phyloP scores from a whole-genome alignment of 2,797 vertebrate genomes.

The Setipinna tenuifilis region DNA sequence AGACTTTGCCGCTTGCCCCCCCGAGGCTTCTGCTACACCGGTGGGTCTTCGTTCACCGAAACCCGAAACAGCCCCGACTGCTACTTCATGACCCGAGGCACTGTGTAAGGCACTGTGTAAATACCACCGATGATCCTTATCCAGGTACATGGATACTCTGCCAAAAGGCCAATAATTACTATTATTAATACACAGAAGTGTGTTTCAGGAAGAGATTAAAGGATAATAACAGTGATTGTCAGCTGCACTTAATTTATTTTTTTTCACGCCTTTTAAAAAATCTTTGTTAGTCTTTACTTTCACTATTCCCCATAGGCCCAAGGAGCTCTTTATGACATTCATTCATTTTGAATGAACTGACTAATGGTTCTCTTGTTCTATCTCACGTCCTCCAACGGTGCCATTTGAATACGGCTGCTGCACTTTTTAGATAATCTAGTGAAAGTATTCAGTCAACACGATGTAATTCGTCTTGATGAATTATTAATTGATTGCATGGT shows the following conservation, averaged over 20 bases:
- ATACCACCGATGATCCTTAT: background rate
- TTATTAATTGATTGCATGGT: background rate
- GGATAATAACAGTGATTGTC: no score
- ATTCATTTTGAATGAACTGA: background rate
- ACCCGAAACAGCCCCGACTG: background rate
- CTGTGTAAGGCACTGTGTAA: background rate
- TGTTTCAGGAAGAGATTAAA: no score
- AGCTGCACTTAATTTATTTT: no score
- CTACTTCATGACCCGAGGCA: background rate
- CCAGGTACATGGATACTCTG: background rate
- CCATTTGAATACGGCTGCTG: background rate
- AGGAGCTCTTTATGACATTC: no score
- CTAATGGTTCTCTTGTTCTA: background rate
- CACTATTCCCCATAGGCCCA: background rate
- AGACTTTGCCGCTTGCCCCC: background rate
- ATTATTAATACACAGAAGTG: no score
- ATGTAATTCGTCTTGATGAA: background rate
- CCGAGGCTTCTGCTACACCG: background rate
- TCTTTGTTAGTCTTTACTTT: background rate
- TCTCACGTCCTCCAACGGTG: background rate
- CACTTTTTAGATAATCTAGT: background rate
- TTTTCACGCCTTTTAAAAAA: no score
- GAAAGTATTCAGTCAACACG: background rate
- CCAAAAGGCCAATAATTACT: no score
- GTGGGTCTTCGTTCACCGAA: background rate